phyloP scores from a whole-genome alignment of 2,113 vertebrate species.

The Amblyopsis rosae region DNA sequence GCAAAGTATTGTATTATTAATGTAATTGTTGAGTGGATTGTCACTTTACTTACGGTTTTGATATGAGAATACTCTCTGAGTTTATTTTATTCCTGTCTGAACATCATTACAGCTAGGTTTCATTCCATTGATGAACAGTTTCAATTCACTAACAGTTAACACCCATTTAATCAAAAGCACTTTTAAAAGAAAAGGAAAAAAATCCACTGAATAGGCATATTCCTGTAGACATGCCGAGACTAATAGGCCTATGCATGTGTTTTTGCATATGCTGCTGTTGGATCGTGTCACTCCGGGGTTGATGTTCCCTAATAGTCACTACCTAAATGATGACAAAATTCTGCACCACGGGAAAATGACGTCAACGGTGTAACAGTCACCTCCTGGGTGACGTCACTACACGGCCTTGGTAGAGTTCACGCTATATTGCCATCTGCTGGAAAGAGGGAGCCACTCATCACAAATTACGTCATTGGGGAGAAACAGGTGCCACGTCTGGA shows the following conservation, averaged over 20 bases:
- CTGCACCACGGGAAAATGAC: conserved; percentile 67
- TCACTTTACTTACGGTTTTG: background rate
- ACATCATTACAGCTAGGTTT: no score
- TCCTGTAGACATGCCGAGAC: background rate
- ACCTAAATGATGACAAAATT: conserved; percentile 68
- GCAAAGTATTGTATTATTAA: background rate
- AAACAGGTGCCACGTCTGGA: conserved; percentile 36
- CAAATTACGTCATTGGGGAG: conserved; percentile 58
- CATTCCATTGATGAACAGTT: no score
- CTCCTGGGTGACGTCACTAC: conserved; percentile 55
- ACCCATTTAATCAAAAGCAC: no score
- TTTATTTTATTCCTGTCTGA: background rate
- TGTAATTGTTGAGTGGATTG: background rate
- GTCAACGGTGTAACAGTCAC: conserved; percentile 56
- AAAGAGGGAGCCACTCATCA: conserved; percentile 23
- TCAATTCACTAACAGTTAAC: no score
- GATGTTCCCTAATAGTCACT: conserved; percentile 57
- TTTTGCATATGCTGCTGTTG: conserved; percentile 26
- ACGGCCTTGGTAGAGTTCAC: conserved; percentile 19
- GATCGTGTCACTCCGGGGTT: conserved; percentile 32
- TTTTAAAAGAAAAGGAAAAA: background rate
- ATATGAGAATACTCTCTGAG: background rate
- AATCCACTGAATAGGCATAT: background rate
- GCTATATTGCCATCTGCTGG: conserved; percentile 61
- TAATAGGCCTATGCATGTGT: background rate